Base-by-base conservation (phyloP, 2,113 vertebrate species). In the Cyanocitta stelleri region DNA sequence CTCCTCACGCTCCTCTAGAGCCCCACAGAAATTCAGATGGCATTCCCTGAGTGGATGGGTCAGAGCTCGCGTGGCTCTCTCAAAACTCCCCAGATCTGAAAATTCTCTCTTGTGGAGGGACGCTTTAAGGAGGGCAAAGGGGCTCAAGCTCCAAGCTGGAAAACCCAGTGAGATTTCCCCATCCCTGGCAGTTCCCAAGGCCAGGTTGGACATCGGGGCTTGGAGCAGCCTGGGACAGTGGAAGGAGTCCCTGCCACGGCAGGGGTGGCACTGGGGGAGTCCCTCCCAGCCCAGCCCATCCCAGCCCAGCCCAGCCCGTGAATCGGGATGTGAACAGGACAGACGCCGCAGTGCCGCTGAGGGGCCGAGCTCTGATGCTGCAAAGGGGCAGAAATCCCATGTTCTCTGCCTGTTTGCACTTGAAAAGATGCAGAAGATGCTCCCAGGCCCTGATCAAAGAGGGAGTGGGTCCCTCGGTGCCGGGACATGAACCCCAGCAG, bases 1-100 rank as follows among this genome's bases (percentile, higher is more conserved):
- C 7, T 4, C 41, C 62, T 17, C 2, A 1, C 3, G 35, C 35
- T 37, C 35, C 24, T 23, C 41, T 4, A 13, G 59, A 17, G 21
- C 72, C 32, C 11, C 4, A 0, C 10, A 10, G 16, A 9, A 15
- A 29, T 9, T 3, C 1, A 15, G 16, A 0, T 0, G 2, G 0
- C 11, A 3, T 2, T 9, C 37, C 0, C 6, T 4, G 11, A 2
- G 5, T 0, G 48, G 20, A 14, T 4, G 21, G 54, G 22, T 12
- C 69, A 77, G 5, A 39, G 51, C 74, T 24, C 67, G 2, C 2
- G 0, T 1, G 11, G 10, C 52, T 62, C 78, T 11, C 23, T 1
- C 19, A 3, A 3, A 48, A 14, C 16, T 3, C 24, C 6, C 58
- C 51, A 66, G 64, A 32, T 26, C 17, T 5, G 8, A 22, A 37